Conservation (phyloP, 2,888 invertebrate species). For the Cantharis rufa region DNA sequence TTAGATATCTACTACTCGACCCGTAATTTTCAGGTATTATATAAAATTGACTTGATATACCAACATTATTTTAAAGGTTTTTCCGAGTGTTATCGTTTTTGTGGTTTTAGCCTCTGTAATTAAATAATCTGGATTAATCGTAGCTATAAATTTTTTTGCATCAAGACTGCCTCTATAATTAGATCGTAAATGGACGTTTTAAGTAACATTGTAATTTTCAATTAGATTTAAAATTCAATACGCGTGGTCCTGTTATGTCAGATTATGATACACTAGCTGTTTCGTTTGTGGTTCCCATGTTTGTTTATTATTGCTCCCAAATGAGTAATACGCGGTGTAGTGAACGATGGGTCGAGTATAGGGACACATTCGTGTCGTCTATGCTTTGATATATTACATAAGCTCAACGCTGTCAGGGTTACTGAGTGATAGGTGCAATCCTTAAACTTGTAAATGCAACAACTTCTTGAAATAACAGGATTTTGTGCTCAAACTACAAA, state of each 20-base stretch:
- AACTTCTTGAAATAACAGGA: neutral
- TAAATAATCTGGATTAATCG: too few species aligned
- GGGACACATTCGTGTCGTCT: constrained; percentile 34
- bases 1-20: too few species aligned
- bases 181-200: neutral
- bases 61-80: too few species aligned
- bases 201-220: neutral
- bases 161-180: too few species aligned
- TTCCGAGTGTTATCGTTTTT: too few species aligned
- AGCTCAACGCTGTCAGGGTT: constrained; percentile 25
- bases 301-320: constrained; percentile 32
- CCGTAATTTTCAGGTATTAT: too few species aligned
- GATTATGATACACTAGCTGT: constrained; percentile 26
- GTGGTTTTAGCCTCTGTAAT: too few species aligned
- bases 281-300: constrained; percentile 22
- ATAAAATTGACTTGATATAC: too few species aligned
- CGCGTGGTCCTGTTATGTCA: constrained; percentile 9
- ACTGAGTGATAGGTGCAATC: constrained; percentile 29
- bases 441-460: neutral
- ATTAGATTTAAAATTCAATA: constrained; percentile 8
- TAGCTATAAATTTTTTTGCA: neutral
- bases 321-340: constrained; percentile 38
- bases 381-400: constrained; percentile 35
- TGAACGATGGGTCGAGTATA: constrained; percentile 36
- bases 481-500: neutral